Base-by-base conservation (phyloP, 2,797 vertebrate genomes). In the Mycteria americana region DNA sequence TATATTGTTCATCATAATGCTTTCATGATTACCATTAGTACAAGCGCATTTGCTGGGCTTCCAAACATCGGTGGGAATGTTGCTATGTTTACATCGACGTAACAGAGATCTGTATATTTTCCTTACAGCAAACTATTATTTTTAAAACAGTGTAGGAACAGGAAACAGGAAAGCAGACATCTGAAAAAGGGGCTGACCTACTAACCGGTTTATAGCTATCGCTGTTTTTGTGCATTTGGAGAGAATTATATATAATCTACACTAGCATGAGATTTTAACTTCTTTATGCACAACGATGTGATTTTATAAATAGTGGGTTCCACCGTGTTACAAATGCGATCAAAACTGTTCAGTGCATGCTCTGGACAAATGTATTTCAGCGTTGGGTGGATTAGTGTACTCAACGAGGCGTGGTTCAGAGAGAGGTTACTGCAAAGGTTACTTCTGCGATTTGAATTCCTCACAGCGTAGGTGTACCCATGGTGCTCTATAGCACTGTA, bases 1-100 rank as follows among this genome's bases (percentile, higher is more conserved):
- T 39, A 10, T 82, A 45, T n/a, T 48, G 75, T 91, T 87, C 59
- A 88, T 31, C 39, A 50, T 60, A 91, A 72, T 64, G 78, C 63
- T 64, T 85, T 96, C 67, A 75, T 68, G 54, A 93, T 85, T 92
- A 65, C 60, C 60, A 64, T 74, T 67, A 84, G 65, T 57, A 45
- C 67, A 93, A 88, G 78, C 41, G 79, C 19, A 39, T 96, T 96
- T 95, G 67, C n/a, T 74, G 84, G 94, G 75, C 81, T 96, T 95
- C 91, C 74, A 88, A 88, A 95, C 92, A 92, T 51, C 0, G 8
- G 14, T 82, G 76, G 57, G 35, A 95, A 96, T 50, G 83, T 82
- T 83, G 74, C 45, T 93, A 80, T 51, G 35, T 74, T 89, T 93
- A 74, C 39, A 86, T 67, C 37, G 75, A 33, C 4, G 16, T 80